A percentile compares a stretch with the other conserved stretches of the same genome.
phyloP scores from a whole-genome alignment of 2,113 vertebrate species.

The Arvicanthis niloticus region DNA sequence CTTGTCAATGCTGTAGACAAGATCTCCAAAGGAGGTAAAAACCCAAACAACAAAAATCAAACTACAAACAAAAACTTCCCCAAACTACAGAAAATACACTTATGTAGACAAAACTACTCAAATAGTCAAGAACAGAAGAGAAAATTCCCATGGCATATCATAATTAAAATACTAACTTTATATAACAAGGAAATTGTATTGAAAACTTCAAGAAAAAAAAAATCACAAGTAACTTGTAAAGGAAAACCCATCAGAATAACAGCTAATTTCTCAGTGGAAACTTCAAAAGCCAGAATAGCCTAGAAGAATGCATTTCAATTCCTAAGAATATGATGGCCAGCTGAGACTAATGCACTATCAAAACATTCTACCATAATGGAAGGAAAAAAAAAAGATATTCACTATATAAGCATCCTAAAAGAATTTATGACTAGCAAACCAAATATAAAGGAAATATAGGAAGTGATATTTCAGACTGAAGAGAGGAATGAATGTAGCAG shows the following conservation, averaged over 20 bases:
- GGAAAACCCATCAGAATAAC: not conserved
- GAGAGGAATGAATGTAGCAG: not conserved
- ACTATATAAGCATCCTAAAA: not conserved
- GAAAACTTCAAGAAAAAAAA: not conserved
- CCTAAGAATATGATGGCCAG: not conserved
- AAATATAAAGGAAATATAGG: not conserved
- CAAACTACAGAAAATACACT: not conserved
- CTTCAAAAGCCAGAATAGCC: not conserved
- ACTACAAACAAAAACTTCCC: not conserved
- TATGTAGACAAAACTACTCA: not conserved
- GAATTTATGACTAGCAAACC: not conserved
- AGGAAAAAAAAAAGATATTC: not conserved
- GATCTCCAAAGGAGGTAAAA: not conserved
- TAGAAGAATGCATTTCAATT: not conserved
- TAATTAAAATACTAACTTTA: not conserved
- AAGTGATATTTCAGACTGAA: not conserved
- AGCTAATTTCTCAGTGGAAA: not conserved
- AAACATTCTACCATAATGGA: not conserved
- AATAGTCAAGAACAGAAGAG: not conserved
- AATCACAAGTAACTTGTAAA: not conserved
- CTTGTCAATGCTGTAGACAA: not conserved
- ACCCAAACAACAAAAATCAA: no score
- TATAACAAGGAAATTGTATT: not conserved
- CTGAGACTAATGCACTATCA: not conserved
- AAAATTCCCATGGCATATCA: not conserved